These are phyloP conservation scores for Lasioglossum vierecki DNA, from an alignment of 2,888 invertebrate species.

Conservation along the genomic window DNA sequence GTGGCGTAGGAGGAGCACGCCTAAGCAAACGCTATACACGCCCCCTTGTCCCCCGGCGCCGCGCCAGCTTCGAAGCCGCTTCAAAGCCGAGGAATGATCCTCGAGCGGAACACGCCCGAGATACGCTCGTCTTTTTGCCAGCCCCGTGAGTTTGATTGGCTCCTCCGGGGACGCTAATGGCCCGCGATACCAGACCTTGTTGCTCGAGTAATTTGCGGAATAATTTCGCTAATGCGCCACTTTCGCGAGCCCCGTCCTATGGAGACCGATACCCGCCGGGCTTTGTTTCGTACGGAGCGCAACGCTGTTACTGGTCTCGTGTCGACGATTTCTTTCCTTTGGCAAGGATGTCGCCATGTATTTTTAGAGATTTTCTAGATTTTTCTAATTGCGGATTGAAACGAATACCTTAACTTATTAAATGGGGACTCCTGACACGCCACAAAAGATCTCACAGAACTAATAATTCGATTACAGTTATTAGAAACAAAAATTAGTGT, in stretches of 20 bases:
- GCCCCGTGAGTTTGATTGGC: conserved; percentile 34
- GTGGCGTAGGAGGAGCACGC: conserved; percentile 29
- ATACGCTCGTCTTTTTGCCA: conserved; percentile 31
- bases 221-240: neutral
- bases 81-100: conserved; percentile 24
- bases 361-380: neutral
- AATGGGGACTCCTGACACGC: too few relatives aligned
- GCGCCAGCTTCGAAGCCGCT: conserved; percentile 29
- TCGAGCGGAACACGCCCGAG: conserved; percentile 15
- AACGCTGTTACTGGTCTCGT: neutral
- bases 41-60: conserved; percentile 7
- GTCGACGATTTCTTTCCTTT: neutral
- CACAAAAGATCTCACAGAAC: too few relatives aligned
- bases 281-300: neutral
- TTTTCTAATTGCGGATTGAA: neutral
- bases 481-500: too few relatives aligned
- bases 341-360: too few relatives aligned
- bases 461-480: too few relatives aligned
- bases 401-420: too few relatives aligned
- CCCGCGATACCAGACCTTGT: conserved; percentile 14
- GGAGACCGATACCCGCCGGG: neutral
- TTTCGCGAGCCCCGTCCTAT: neutral
- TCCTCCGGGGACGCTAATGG: conserved; percentile 29
- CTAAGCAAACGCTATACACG: conserved; percentile 43
- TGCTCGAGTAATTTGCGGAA: conserved; percentile 41